Evolutionary conservation across 2,113 vertebrate genomes (phyloP).

Genomic region (Scartelaos histophorus): DNA sequence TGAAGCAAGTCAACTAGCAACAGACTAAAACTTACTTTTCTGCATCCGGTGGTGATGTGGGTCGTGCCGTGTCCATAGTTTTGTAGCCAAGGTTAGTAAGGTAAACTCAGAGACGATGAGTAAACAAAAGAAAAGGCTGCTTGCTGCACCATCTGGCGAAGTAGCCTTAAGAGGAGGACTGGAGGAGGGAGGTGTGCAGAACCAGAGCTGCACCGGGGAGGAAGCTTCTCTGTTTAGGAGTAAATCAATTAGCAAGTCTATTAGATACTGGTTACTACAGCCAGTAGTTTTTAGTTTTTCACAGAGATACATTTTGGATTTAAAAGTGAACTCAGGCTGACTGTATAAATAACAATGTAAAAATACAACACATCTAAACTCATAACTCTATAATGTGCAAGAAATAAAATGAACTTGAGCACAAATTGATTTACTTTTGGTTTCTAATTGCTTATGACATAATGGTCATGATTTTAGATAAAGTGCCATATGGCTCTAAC

Average conservation of each 20-base stretch:
- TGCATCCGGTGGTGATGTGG: slow-evolving; percentile 32
- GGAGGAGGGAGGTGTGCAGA: slow-evolving; percentile 45
- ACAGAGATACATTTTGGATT: neutral
- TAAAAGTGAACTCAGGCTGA: neutral
- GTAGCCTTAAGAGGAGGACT: slow-evolving; percentile 60
- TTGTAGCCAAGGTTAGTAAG: slow-evolving; percentile 51
- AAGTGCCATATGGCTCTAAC: slow-evolving; percentile 57
- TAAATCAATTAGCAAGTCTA: slow-evolving; percentile 8
- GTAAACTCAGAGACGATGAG: slow-evolving; percentile 63
- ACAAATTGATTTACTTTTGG: neutral
- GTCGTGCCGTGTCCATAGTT: slow-evolving; percentile 45
- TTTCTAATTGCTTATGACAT: neutral
- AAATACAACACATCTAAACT: neutral
- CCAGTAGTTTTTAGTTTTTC: no score
- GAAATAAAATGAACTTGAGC: neutral
- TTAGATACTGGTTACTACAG: neutral
- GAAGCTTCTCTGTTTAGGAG: neutral
- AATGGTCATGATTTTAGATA: slow-evolving; percentile 31
- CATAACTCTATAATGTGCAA: neutral
- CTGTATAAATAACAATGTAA: neutral
- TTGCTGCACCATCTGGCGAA: slow-evolving; percentile 74
- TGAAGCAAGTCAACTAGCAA: neutral
- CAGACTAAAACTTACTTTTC: slow-evolving; percentile 48
- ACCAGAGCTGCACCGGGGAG: slow-evolving; percentile 1
- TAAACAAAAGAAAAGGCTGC: slow-evolving; percentile 76